These are phyloP conservation scores for Drosophila rellima DNA, from an alignment of 2,888 invertebrate genomes.

Conservation along the genomic window DNA sequence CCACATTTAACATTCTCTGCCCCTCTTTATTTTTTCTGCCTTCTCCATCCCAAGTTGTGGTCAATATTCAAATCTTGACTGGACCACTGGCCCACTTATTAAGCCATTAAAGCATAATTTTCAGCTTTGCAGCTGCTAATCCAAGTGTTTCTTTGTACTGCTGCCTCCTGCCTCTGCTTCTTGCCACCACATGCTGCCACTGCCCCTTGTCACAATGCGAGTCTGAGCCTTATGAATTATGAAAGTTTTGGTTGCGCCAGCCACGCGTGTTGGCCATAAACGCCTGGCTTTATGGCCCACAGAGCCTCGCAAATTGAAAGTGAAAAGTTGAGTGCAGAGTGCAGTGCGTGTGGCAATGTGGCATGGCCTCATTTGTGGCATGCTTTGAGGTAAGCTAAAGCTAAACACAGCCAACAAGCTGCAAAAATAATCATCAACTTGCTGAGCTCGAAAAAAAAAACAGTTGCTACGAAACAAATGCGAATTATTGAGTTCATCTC, in stretches of 20 bases:
- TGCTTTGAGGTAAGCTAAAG: conserved; percentile 47
- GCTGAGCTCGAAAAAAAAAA: background rate
- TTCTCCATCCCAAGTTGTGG: conserved; percentile 9
- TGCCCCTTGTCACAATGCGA: conserved; percentile 1
- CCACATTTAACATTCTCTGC: conserved; percentile 1
- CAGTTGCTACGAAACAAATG: background rate
- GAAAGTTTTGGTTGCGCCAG: conserved; percentile 60
- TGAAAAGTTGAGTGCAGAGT: conserved; percentile 65
- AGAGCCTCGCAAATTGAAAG: conserved; percentile 73
- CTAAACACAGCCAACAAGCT: conserved; percentile 17
- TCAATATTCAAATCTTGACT: conserved; percentile 68
- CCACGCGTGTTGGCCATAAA: conserved; percentile 77
- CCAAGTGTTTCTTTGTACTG: conserved; percentile 55
- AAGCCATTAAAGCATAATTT: conserved; percentile 73
- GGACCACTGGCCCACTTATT: conserved; percentile 62
- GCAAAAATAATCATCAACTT: background rate
- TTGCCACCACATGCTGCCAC: conserved; percentile 1
- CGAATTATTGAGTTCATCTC: background rate
- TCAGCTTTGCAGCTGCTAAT: conserved; percentile 51
- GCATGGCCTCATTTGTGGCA: conserved; percentile 58
- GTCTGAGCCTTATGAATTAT: conserved; percentile 71
- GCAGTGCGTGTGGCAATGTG: conserved; percentile 20
- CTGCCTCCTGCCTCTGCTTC: conserved; percentile 10
- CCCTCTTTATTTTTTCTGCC: background rate
- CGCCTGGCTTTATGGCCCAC: conserved; percentile 65